A percentile compares a stretch with the other conserved stretches of the same genome.
These are phyloP conservation scores for Phragmatobia fuliginosa DNA, from an alignment of 2,888 invertebrate genomes.

Conservation along the genomic window DNA sequence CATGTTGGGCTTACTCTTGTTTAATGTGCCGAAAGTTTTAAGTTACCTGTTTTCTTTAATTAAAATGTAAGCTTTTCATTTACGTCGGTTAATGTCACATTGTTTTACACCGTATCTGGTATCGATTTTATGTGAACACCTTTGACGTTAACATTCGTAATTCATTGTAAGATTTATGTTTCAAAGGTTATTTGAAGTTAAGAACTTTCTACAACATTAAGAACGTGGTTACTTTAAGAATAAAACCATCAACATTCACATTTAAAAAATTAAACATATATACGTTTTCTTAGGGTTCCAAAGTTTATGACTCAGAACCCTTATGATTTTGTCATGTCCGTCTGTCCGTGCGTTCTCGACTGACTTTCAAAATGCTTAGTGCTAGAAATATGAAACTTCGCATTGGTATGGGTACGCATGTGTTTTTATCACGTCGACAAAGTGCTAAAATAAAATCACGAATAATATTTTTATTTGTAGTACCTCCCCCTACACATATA, in stretches of 20 bases:
- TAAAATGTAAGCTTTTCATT: slow-evolving; percentile 42
- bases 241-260: background rate
- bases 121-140: slow-evolving; percentile 30
- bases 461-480: no score
- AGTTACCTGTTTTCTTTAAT: slow-evolving; percentile 55
- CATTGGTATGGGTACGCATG: no score
- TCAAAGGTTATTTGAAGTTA: background rate
- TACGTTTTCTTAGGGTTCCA: no score
- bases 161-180: background rate
- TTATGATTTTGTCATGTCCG: no score
- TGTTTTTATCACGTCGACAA: no score
- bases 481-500: no score
- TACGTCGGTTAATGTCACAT: slow-evolving; percentile 41
- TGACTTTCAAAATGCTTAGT: no score
- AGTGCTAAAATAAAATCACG: no score
- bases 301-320: no score
- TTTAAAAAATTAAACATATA: no score
- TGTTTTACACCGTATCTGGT: slow-evolving; percentile 43
- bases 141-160: background rate
- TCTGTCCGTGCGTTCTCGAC: no score
- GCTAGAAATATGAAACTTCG: no score
- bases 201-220: background rate
- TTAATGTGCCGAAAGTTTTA: slow-evolving; percentile 65
- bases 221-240: background rate
- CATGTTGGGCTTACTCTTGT: slow-evolving; percentile 63